These are phyloP conservation scores for Seladonia tumulorum DNA, from an alignment of 2,888 invertebrate species.

Conservation along the genomic window DNA sequence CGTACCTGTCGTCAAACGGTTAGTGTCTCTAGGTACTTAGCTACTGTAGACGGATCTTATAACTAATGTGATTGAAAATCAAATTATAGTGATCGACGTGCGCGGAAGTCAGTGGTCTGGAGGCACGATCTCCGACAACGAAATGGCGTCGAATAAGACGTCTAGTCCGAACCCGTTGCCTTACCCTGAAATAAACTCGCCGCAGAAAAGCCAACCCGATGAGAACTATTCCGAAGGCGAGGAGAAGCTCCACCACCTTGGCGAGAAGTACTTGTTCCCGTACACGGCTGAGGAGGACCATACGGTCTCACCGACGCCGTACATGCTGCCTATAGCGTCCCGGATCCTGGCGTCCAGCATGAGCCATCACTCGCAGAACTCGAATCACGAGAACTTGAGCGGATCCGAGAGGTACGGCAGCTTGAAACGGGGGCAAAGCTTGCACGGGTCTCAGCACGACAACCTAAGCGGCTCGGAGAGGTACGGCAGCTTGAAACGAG, in stretches of 20 bases:
- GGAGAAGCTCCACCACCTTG: slow-evolving; percentile 86
- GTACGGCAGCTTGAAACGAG: slow-evolving; percentile 81
- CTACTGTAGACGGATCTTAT: no score
- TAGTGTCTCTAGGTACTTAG: not conserved
- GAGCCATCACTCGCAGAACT: slow-evolving; percentile 83
- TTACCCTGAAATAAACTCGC: slow-evolving; percentile 89
- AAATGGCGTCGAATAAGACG: slow-evolving; percentile 87
- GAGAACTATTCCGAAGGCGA: slow-evolving; percentile 82
- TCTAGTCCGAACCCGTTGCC: slow-evolving; percentile 90
- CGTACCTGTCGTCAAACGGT: slow-evolving; percentile 85
- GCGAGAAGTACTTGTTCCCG: slow-evolving; percentile 93
- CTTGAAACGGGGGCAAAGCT: slow-evolving; percentile 79
- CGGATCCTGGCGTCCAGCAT: slow-evolving; percentile 81
- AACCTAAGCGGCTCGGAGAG: slow-evolving; percentile 80
- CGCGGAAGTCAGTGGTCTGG: slow-evolving; percentile 90
- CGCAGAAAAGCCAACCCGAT: slow-evolving; percentile 79
- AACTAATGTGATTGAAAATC: not conserved
- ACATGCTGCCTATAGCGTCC: slow-evolving; percentile 82
- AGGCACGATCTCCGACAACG: slow-evolving; percentile 91
- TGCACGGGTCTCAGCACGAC: slow-evolving; percentile 82
- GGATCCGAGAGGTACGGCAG: slow-evolving; percentile 82
- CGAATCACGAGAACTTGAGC: slow-evolving; percentile 80
- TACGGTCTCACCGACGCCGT: slow-evolving; percentile 82
- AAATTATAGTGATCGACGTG: slow-evolving; percentile 74
- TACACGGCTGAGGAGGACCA: slow-evolving; percentile 88